Percentiles rank a stretch among this genome's conserved stretches.
phyloP scores from a whole-genome alignment of 2,888 invertebrate species.

The Drosophila meridiana region DNA sequence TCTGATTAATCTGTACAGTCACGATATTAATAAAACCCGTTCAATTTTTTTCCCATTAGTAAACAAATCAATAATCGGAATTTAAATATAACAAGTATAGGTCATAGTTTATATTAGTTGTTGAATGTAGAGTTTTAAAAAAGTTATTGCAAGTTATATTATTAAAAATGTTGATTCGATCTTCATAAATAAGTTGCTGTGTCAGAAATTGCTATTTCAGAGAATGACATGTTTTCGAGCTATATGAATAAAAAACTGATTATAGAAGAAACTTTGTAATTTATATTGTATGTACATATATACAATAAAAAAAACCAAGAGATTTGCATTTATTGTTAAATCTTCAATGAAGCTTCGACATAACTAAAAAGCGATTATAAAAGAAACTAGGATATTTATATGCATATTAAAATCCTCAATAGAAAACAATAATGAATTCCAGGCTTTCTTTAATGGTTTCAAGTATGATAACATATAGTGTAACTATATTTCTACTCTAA shows the following conservation, averaged over 20 bases:
- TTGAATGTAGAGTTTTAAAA: neutral
- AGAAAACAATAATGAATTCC: too few species aligned
- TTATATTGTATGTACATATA: too few species aligned
- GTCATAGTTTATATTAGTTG: neutral
- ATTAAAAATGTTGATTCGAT: neutral
- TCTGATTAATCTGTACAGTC: neutral
- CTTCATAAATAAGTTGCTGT: neutral
- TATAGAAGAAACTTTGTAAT: too few species aligned
- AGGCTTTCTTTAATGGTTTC: too few species aligned
- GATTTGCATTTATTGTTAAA: too few species aligned
- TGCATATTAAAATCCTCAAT: neutral
- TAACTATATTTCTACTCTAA: too few species aligned
- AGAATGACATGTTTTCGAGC: too few species aligned
- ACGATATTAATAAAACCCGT: neutral
- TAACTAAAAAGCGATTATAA: neutral
- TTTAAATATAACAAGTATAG: neutral
- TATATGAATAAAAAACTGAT: too few species aligned
- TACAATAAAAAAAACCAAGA: too few species aligned
- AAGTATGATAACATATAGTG: too few species aligned
- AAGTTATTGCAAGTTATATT: neutral
- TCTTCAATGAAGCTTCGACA: too few species aligned
- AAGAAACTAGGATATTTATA: neutral
- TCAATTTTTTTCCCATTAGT: neutral
- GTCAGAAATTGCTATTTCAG: neutral
- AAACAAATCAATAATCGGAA: neutral